Base-by-base conservation (phyloP, 2,888 invertebrate species). In the Xanthorhoe spadicearia region DNA sequence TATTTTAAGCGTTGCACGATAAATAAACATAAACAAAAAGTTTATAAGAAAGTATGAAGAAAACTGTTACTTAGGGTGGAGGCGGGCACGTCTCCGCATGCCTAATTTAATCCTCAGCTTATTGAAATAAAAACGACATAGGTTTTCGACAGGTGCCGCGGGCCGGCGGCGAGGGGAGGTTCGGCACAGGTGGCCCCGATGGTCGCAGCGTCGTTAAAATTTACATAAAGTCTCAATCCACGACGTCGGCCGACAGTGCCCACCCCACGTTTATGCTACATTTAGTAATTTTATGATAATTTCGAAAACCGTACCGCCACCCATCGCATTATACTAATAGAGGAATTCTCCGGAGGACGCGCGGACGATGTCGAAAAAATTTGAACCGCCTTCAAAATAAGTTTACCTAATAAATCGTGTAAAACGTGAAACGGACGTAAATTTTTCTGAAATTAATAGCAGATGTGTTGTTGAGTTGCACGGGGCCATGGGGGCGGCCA, bases 211-310 rank as follows among this genome's bases (percentile, higher is more conserved):
- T 92, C 93, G 93, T 93, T 93, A 93, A 92, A 92, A 93, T 93
- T 93, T 93, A 93, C 93, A 93, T 93, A 93, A 93, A 92, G 93
- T 93, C 93, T 93, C 92, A 92, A 93, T 93, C 92, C 92, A 87
- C 90, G 83, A 83, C 88, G 88, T 79, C 88, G 86, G 83, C 85
- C 86, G 82, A 81, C 84, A 84, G 88, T 89, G 89, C 86, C 92
- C 91, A 87, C 92, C 92, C 92, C 87, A 88, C 91, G 88, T 90
- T 92, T 88, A 93, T 92, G 93, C 93, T 92, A 93, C 93, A 93
- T 93, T 93, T 93, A 93, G 93, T 93, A 93, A 93, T 93, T 93
- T 93, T 93, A 93, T 93, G 93, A 93, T 93, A 93, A 93, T 93
- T 93, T 89, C 87, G 88, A 89, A 92, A 92, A 92, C 92, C 86